These are phyloP conservation scores for Entelurus aequoreus DNA, from an alignment of 2,113 vertebrate species.

Conservation along the genomic window DNA sequence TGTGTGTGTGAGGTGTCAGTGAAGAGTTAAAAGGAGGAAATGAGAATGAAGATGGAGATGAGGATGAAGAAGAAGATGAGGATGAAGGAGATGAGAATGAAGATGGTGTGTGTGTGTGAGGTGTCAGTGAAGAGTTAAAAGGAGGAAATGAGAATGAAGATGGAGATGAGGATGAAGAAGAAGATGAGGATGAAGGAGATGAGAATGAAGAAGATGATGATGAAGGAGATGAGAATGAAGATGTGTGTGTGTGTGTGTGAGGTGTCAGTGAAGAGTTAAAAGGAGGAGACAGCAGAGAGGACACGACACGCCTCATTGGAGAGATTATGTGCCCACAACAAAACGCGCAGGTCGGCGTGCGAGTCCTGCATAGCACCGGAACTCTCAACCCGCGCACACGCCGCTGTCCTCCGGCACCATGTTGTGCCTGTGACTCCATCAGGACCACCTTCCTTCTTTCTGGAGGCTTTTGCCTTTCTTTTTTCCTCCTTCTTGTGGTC, in stretches of 20 bases:
- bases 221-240: too few relatives aligned
- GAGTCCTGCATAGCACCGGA: conserved; percentile 87
- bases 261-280: conserved; percentile 85
- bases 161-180: too few relatives aligned
- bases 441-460: not conserved
- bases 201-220: too few relatives aligned
- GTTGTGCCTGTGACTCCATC: not conserved
- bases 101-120: too few relatives aligned
- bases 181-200: too few relatives aligned
- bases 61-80: too few relatives aligned
- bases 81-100: too few relatives aligned
- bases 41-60: too few relatives aligned
- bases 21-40: conserved; percentile 97
- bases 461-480: not conserved
- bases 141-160: conserved; percentile 73
- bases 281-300: conserved; percentile 83
- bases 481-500: not conserved
- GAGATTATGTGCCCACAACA: conserved; percentile 98
- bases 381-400: conserved; percentile 71
- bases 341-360: conserved; percentile 94
- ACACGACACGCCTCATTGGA: conserved; percentile 99
- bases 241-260: not conserved
- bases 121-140: conserved; percentile 83
- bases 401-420: not conserved
- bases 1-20: conserved; percentile 31